Evolutionary conservation across 2,113 vertebrate species (phyloP).

Genomic region (Caranx melampygus): DNA sequence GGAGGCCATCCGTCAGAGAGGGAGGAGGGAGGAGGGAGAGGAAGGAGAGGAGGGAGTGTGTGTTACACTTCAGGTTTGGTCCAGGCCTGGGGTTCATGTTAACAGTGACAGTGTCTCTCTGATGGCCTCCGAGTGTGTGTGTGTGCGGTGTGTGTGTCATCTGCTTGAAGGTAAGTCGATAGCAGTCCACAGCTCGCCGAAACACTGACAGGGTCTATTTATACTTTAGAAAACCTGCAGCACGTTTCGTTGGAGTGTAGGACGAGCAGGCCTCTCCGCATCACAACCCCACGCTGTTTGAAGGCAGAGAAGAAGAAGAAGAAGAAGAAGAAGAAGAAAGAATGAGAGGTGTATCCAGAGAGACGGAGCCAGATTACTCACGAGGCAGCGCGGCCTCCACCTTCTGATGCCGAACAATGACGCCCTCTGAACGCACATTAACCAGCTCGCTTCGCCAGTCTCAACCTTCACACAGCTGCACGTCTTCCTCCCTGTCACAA

Average conservation of each 20-base stretch:
- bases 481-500: conserved; percentile 21
- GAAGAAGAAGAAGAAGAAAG: conserved; percentile 22
- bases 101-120: conserved; percentile 36
- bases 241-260: conserved; percentile 1
- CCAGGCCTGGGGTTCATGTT: conserved; percentile 29
- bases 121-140: conserved; percentile 34
- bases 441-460: conserved; percentile 24
- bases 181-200: conserved; percentile 43
- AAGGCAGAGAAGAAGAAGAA: no score
- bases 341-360: conserved; percentile 45
- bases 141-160: conserved; percentile 49
- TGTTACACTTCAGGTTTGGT: conserved; percentile 25
- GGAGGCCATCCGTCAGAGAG: conserved; percentile 49
- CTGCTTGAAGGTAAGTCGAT: conserved; percentile 72
- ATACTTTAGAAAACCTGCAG: conserved; percentile 27
- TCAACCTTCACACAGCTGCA: conserved; percentile 6
- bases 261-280: conserved; percentile 32
- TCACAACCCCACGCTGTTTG: conserved; percentile 10
- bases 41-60: not conserved
- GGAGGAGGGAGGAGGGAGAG: not conserved
- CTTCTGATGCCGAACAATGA: conserved; percentile 21
- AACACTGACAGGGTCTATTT: conserved; percentile 46
- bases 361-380: conserved; percentile 30
- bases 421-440: conserved; percentile 48
- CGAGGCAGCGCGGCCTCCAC: conserved; percentile 26